Base-by-base conservation (phyloP, 2,113 vertebrate species). In the Mesoclemmys tuberculata region DNA sequence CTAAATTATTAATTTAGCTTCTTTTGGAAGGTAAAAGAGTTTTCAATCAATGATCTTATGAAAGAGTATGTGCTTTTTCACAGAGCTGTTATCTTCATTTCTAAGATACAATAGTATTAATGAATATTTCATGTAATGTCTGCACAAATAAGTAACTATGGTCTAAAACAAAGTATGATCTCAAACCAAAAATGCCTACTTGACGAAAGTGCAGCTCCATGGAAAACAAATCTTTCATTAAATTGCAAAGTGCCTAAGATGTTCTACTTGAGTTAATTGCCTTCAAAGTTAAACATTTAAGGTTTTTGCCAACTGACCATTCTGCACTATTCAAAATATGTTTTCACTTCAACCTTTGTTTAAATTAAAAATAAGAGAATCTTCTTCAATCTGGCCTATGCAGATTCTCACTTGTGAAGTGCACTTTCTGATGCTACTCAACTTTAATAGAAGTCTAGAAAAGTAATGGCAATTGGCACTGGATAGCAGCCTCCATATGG, bases 1-100 rank as follows among this genome's bases (percentile, higher is more conserved):
- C 29, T 97, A 82, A 97, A 98, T 98, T 97, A 97, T 85, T 97
- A 94, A 97, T 97, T 96, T 93, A 38, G 26, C 91, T 96, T 96
- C 48, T 91, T 97, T 98, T 97, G 89, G 51, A 41, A 94, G 77
- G n/a, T 86, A 87, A 85, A 93, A 87, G 44, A 82, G 54, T 94
- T 97, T 96, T 55, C 93, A 96, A 89, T 95, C 49, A 27, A 58
- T 93, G 95, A 58, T 94, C 16, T 89, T 95, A 64, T 64, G 85
- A 94, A 95, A 94, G 27, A 22, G 46, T 3, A 11, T 93, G 46
- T 5, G 52, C 51, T 52, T 12, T 96, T 84, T 94, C 52, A 87
- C 81, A 79, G 64, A 91, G 48, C 35, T 94, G 8, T 84, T 92
- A 41, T 51, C 88, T 95, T 61, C 93, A 41, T 97, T 91, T 96